A percentile compares a stretch with the other conserved stretches of the same genome.
Evolutionary conservation across 1,140 invertebrate species (phyloP).

Genomic region (Leptestheria dahalacensis): DNA sequence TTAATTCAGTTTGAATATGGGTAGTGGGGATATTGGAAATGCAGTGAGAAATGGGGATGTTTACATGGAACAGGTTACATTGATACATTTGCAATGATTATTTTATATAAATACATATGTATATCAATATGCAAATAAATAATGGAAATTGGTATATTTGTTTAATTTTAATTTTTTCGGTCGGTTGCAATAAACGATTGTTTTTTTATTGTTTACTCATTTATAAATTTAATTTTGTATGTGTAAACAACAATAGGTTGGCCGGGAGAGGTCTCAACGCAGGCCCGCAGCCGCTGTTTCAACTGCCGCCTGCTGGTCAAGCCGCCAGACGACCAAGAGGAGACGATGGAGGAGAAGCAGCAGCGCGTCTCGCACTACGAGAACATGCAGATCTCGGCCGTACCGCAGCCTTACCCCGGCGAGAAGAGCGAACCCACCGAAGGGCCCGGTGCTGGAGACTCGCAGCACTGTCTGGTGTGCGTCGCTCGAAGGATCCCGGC

Average conservation of each 20-base stretch:
- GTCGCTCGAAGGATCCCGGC: conserved; percentile 64
- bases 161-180: too few relatives aligned
- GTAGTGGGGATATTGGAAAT: too few relatives aligned
- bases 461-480: conserved; percentile 53
- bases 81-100: too few relatives aligned
- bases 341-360: conserved; percentile 62
- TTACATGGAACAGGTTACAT: too few relatives aligned
- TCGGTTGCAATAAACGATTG: too few relatives aligned
- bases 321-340: conserved; percentile 52
- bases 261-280: conserved; percentile 16
- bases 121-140: too few relatives aligned
- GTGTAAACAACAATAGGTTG: background rate
- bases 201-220: too few relatives aligned
- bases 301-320: conserved; percentile 72
- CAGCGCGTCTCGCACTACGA: conserved; percentile 55
- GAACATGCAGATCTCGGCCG: conserved; percentile 42
- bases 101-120: too few relatives aligned
- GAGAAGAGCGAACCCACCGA: conserved; percentile 32
- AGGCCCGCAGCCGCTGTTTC: conserved; percentile 49
- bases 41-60: too few relatives aligned
- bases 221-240: background rate
- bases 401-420: conserved; percentile 31
- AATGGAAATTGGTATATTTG: too few relatives aligned
- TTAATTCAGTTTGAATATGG: too few relatives aligned
- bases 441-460: conserved; percentile 35